Evolutionary conservation across 2,888 invertebrate species (phyloP).

Genomic region (Entomobrya proxima): DNA sequence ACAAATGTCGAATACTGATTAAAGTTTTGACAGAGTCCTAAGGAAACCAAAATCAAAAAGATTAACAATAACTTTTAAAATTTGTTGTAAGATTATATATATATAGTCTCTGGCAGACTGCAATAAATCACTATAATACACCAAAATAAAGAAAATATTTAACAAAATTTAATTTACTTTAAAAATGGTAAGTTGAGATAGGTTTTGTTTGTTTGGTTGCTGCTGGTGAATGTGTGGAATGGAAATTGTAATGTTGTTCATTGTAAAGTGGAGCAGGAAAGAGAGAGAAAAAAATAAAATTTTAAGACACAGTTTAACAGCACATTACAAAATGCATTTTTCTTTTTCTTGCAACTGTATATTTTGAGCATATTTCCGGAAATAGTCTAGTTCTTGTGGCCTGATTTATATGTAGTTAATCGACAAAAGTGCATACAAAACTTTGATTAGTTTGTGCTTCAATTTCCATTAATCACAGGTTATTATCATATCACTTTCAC

Average conservation of each 20-base stretch:
- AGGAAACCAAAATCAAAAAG: no score
- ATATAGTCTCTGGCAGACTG: slow-evolving; percentile 63
- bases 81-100: background rate
- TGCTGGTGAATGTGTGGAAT: background rate
- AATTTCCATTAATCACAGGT: background rate
- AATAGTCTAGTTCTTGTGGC: background rate
- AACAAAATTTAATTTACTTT: background rate
- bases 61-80: no score
- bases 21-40: no score
- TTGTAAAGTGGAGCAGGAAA: slow-evolving; percentile 19
- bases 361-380: slow-evolving; percentile 8
- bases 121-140: background rate
- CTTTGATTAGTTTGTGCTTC: background rate
- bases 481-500: slow-evolving; percentile 39
- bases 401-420: background rate
- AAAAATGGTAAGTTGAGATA: background rate
- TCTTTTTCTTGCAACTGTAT: background rate
- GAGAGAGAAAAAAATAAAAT: slow-evolving; percentile 25
- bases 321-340: background rate
- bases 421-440: background rate
- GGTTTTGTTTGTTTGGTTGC: slow-evolving; percentile 8
- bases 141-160: background rate
- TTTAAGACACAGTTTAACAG: slow-evolving; percentile 7
- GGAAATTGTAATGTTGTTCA: slow-evolving; percentile 14
- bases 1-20: background rate